Evolutionary conservation across 2,888 invertebrate species (phyloP), one percentile per base, ranked within the genome.

Genomic region (Alsophila aescularia): DNA sequence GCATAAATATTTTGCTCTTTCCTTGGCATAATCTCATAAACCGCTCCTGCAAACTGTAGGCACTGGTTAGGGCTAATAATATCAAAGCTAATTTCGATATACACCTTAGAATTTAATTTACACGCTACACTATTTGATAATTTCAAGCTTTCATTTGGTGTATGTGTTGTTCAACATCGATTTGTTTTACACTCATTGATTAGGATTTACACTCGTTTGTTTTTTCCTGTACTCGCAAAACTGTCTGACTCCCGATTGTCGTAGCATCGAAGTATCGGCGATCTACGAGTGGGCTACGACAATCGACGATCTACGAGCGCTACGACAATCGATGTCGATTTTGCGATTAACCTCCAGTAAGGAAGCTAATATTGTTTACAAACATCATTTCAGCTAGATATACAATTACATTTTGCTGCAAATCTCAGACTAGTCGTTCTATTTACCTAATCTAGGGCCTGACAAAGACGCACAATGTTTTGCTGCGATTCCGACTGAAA

Each of bases 51-150:
- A 73, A 70, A 75, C 72, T 66, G 81, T 83, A 90, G 90, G 90
- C 90, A 90, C 90, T 88, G 89, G 83, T 81, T 86, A 80, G 75
- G 73, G 84, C 82, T 87, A 86, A 85, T 78, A 83, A 84, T 90
- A 88, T 82, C 85, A 88, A 90, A 90, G 90, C 88, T 87, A 88
- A 83, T 75, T 79, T 74, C 77, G 77, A 82, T 86, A 87, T 79
- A 87, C 77, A 80, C 70, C 82, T 84, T 66, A 64, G 5, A 49
- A 54, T 57, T 45, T 61, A 66, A 56, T 61, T 60, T 61, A 63
- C 39, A 34, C 44, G 16, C 70, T 73, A 72, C 70, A 69, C 70
- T 66, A 68, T 57, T 63, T 66, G 66, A 73, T 72, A 70, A 67
- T 72, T 72, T 70, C 66, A 73, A 76, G 70, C 70, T 66, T 60